These are phyloP conservation scores for Diabrotica virgifera DNA, from an alignment of 1,140 invertebrate genomes.

Conservation along the genomic window DNA sequence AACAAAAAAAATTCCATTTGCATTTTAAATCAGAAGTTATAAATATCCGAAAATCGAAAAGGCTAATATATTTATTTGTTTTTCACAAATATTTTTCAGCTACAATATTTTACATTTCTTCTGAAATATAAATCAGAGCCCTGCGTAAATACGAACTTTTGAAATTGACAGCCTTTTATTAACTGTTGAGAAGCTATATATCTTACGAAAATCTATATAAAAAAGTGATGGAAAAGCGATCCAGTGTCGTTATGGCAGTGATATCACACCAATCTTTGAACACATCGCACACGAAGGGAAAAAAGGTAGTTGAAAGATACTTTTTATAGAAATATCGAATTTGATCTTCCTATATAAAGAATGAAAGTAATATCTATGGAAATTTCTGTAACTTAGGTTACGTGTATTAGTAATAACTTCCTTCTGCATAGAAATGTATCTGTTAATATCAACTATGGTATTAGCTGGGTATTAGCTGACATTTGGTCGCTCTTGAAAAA, in stretches of 20 bases:
- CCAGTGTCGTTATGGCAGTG: constrained; percentile 12
- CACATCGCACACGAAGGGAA: neutral
- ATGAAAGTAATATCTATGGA: constrained; percentile 11
- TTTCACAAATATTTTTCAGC: neutral
- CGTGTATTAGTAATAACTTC: constrained; percentile 7
- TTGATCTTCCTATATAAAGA: constrained; percentile 1
- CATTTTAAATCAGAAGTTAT: too few relatives aligned
- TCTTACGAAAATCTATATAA: neutral
- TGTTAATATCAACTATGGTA: too few relatives aligned
- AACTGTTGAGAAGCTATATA: constrained; percentile 12
- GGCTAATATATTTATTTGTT: neutral
- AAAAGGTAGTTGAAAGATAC: constrained; percentile 1
- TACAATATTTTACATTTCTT: neutral
- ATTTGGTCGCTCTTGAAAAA: too few relatives aligned
- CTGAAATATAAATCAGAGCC: neutral
- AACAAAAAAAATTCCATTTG: too few relatives aligned
- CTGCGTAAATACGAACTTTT: neutral
- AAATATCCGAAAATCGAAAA: too few relatives aligned
- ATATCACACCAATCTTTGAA: constrained; percentile 5
- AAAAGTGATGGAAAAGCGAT: constrained; percentile 14
- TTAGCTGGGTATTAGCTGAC: too few relatives aligned
- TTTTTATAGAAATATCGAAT: neutral
- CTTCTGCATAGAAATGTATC: neutral
- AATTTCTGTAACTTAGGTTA: neutral
- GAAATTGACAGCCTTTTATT: constrained; percentile 10